Conservation (phyloP, 2,888 invertebrate species). For the Ditylenchus weischeri region DNA sequence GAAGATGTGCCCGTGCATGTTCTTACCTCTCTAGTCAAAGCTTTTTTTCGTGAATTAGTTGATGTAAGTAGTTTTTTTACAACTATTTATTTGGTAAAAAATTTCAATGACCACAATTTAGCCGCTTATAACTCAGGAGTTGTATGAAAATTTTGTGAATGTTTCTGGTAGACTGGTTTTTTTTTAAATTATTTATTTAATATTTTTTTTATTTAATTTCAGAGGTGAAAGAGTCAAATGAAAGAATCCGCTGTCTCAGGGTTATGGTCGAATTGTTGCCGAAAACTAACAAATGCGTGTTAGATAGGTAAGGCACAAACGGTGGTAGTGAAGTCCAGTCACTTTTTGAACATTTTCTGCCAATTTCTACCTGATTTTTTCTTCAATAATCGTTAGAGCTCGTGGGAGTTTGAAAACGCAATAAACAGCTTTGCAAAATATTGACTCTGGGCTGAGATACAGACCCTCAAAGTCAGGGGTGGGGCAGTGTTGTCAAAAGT, state of each 20-base stretch:
- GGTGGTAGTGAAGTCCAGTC: too few species aligned
- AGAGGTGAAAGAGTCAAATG: slow-evolving; percentile 76
- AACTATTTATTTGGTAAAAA: too few species aligned
- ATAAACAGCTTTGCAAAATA: too few species aligned
- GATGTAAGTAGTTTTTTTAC: slow-evolving; percentile 62
- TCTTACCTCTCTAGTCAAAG: slow-evolving; percentile 80
- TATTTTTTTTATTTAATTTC: slow-evolving; percentile 28
- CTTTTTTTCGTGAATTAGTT: slow-evolving; percentile 84
- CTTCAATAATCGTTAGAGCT: too few species aligned
- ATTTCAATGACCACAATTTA: too few species aligned
- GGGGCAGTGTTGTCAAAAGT: too few species aligned
- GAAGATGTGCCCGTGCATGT: slow-evolving; percentile 82
- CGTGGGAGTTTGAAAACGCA: too few species aligned
- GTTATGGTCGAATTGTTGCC: slow-evolving; percentile 83
- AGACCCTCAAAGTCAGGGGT: too few species aligned
- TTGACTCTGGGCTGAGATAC: too few species aligned
- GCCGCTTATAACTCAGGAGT: slow-evolving; percentile 83
- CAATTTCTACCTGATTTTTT: too few species aligned
- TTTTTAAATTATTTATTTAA: slow-evolving; percentile 2
- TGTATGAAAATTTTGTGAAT: slow-evolving; percentile 87
- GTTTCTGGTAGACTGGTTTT: slow-evolving; percentile 67
- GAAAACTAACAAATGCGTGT: slow-evolving; percentile 75
- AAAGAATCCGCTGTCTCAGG: slow-evolving; percentile 78
- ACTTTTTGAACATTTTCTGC: too few species aligned
- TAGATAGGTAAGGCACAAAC: slow-evolving; percentile 66